Base-by-base conservation (phyloP, 2,113 vertebrate species). In the Ophthalmolycus amberensis region DNA sequence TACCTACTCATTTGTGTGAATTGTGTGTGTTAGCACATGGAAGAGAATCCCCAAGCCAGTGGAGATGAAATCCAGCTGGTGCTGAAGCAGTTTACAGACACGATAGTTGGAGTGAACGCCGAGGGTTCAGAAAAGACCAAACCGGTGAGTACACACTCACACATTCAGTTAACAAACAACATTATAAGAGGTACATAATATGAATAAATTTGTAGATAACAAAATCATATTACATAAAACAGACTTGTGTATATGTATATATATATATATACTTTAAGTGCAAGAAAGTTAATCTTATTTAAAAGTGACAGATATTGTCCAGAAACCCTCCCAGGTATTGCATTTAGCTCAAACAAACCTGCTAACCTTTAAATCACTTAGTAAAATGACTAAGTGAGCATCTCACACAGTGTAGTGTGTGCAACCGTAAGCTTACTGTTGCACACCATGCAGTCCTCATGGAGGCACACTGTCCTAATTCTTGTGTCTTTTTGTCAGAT, bases 11-110 rank as follows among this genome's bases (percentile, higher is more conserved):
- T 83, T n/a, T 50, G 1, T 82, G 29, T 63, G 27, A 25, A 40
- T 18, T 62, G 2, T 40, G 8, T 80, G 12, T 86, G n/a, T 84
- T 34, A 99, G 98, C 94, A 95, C 83, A 59, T 98, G 70, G 97
- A 98, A 66, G 93, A 86, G 20, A 96, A 95, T 29, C 25, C 87
- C 20, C 90, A 96, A 79, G 93, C 95, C 59, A 92, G 93, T 14
- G 96, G 94, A 20, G 89, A 85, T 2, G 96, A 99, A 83, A 96
- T 99, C 22, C 94, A 96, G 66, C 93, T 94, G 16, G 91, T 93
- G 14, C 88, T 99, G 44, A 93, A 94, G 62, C 59, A 22, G 16
- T 96, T 96, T 0, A 94, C 95, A n/a, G 37, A 83, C 0, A 69
- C 85, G 9, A 85, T 96, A 5, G 9, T 98, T 0, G 91, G 93